phyloP scores from a whole-genome alignment of 2,888 invertebrate genomes.

The Sepioteuthis lessoniana region DNA sequence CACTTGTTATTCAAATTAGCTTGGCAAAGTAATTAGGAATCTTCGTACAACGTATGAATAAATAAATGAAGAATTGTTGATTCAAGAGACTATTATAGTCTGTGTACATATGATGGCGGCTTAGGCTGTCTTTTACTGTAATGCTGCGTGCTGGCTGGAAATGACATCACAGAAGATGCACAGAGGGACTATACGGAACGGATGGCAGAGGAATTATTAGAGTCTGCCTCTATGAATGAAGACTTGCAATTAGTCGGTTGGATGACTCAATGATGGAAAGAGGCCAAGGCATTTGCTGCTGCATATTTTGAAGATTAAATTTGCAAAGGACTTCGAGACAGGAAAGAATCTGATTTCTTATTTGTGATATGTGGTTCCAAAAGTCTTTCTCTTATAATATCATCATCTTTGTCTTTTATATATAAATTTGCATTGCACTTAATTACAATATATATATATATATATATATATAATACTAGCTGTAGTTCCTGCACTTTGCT shows the following conservation, averaged over 20 bases:
- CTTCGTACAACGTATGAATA: background rate
- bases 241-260: background rate
- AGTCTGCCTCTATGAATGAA: background rate
- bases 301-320: conserved; percentile 18
- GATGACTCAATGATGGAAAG: background rate
- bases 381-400: background rate
- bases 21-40: background rate
- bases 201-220: background rate
- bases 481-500: too few species aligned
- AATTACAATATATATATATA: background rate
- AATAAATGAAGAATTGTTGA: background rate
- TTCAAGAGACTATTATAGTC: background rate
- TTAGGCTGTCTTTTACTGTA: background rate
- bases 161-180: background rate
- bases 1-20: background rate
- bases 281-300: background rate
- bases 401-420: background rate
- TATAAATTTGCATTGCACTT: background rate
- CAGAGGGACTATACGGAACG: background rate
- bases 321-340: too few species aligned
- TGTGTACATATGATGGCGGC: background rate
- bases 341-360: background rate
- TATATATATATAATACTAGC: too few species aligned
- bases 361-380: background rate
- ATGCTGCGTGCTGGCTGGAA: background rate